A percentile compares a stretch with the other conserved stretches of the same genome.
Evolutionary conservation across 2,888 invertebrate species (phyloP).

Genomic region (Yponomeuta sedellus): DNA sequence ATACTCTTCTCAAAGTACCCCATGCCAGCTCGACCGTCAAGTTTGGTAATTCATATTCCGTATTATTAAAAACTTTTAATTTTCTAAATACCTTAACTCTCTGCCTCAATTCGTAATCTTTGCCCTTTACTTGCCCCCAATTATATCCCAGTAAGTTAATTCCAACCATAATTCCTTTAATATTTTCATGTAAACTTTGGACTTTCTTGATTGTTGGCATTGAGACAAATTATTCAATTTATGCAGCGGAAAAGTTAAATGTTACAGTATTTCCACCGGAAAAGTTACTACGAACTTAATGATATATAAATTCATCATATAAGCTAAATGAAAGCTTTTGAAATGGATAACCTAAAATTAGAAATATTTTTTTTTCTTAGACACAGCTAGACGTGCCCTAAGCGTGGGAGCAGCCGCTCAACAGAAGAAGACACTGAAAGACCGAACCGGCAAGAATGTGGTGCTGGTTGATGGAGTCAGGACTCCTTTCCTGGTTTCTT

Average conservation of each 20-base stretch:
- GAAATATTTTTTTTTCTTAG: constrained; percentile 35
- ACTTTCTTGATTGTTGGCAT: constrained; percentile 46
- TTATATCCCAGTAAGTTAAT: background rate
- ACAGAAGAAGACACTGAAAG: constrained; percentile 74
- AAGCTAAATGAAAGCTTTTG: too few relatives aligned
- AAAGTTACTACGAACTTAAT: background rate
- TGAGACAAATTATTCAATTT: constrained; percentile 30
- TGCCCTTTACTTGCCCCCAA: background rate
- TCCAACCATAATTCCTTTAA: background rate
- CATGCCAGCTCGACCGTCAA: constrained; percentile 54
- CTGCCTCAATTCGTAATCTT: background rate
- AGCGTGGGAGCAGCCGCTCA: constrained; percentile 70
- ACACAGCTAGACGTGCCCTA: constrained; percentile 64
- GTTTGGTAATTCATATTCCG: constrained; percentile 47
- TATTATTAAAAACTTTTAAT: constrained; percentile 10
- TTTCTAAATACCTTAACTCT: background rate
- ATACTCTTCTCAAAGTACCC: constrained; percentile 57
- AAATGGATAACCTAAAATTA: constrained; percentile 3
- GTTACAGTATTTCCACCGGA: background rate
- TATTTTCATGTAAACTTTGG: constrained; percentile 46
- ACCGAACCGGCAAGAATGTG: constrained; percentile 86
- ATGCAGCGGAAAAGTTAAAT: too few relatives aligned
- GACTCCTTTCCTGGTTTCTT: constrained; percentile 95
- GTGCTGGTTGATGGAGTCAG: constrained; percentile 98
- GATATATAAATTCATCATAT: too few relatives aligned